phyloP scores from a whole-genome alignment of 2,797 vertebrate genomes.

The Heteromormyrus szaboi region DNA sequence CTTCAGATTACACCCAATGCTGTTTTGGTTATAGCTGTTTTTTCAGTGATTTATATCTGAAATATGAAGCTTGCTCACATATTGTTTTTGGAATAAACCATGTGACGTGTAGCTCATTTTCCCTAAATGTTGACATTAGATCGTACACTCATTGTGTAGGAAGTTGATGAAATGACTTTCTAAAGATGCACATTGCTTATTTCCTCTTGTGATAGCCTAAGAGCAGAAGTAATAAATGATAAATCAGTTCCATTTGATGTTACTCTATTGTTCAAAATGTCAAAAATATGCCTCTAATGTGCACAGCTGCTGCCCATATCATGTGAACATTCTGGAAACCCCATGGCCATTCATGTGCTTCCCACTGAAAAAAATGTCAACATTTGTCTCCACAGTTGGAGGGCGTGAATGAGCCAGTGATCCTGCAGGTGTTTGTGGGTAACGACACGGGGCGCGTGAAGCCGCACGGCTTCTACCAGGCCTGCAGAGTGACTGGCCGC shows the following conservation, averaged over 20 bases:
- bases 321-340: not conserved
- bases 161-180: not conserved
- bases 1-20: not conserved
- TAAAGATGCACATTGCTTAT: not conserved
- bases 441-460: constrained; percentile 92
- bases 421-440: constrained; percentile 93
- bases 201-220: not conserved
- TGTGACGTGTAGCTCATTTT: not conserved
- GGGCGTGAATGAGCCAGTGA: constrained; percentile 85
- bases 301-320: not conserved
- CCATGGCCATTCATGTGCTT: not conserved
- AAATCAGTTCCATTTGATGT: not conserved
- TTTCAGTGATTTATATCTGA: not conserved
- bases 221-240: not conserved
- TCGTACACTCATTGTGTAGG: not conserved
- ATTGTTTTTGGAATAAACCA: not conserved
- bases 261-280: not conserved
- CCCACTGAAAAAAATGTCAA: not conserved
- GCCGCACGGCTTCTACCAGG: constrained; percentile 97
- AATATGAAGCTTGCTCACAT: not conserved
- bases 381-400: constrained; percentile 69
- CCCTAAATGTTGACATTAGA: not conserved
- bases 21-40: not conserved
- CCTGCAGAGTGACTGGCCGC: constrained; percentile 89
- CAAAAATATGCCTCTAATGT: not conserved